These are phyloP conservation scores for Drosophila rhopaloa DNA, from an alignment of 1,140 invertebrate genomes.

Conservation along the genomic window DNA sequence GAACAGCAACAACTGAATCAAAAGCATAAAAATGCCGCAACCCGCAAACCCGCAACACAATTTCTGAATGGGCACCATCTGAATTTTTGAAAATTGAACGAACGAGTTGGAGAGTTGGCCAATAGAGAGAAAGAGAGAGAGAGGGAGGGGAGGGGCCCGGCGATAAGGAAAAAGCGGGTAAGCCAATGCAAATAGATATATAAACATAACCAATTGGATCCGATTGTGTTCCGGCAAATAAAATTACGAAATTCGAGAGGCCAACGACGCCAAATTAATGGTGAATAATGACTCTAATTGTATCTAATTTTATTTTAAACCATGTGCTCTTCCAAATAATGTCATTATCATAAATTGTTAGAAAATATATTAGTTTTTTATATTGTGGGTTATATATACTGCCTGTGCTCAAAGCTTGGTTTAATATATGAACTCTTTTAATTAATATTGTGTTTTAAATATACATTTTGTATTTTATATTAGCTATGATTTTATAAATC, in stretches of 20 bases:
- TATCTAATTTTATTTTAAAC: neutral
- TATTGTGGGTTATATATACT: no score
- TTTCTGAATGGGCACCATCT: conserved; percentile 28
- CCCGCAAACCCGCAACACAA: conserved; percentile 23
- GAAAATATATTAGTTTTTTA: neutral
- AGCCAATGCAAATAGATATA: conserved; percentile 24
- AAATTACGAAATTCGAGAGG: conserved; percentile 9
- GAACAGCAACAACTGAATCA: conserved; percentile 38
- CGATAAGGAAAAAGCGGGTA: conserved; percentile 22
- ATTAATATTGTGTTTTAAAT: no score
- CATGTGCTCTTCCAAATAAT: neutral
- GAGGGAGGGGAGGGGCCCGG: neutral
- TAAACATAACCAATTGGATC: neutral
- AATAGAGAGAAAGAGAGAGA: neutral
- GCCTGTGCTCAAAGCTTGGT: no score
- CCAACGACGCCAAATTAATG: neutral
- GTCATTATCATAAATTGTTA: conserved; percentile 10
- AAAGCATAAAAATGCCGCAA: conserved; percentile 41
- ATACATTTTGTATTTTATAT: no score
- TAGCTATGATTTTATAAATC: no score
- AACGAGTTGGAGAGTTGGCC: neutral
- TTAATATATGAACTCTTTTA: no score
- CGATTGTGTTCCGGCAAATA: neutral
- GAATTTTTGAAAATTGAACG: conserved; percentile 26
- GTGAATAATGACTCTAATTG: neutral